These are phyloP conservation scores for Hypsopygia costalis DNA, from an alignment of 2,888 invertebrate genomes.

Conservation along the genomic window DNA sequence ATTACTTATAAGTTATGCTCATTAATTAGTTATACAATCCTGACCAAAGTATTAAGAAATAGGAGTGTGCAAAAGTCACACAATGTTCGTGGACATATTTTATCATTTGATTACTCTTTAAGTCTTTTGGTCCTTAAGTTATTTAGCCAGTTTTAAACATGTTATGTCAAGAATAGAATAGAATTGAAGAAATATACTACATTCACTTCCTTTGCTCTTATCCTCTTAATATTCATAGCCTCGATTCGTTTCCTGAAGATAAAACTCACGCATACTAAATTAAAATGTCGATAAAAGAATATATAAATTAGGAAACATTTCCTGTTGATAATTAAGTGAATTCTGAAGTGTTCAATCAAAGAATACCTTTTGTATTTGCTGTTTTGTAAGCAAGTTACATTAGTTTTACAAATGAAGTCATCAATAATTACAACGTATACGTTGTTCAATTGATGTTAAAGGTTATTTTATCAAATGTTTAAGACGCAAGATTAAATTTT, in stretches of 20 bases:
- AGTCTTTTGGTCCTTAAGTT: too few species aligned
- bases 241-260: constrained; percentile 1
- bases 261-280: neutral
- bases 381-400: neutral
- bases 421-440: neutral
- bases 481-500: too few species aligned
- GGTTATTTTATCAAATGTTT: too few species aligned
- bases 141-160: neutral
- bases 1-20: too few species aligned
- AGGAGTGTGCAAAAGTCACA: too few species aligned
- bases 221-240: neutral
- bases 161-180: neutral
- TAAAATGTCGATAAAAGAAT: constrained; percentile 1
- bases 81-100: too few species aligned
- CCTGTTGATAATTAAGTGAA: neutral
- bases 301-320: neutral
- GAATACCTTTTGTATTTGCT: neutral
- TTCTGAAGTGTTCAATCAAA: neutral
- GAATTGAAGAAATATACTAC: neutral
- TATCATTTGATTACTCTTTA: too few species aligned
- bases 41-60: too few species aligned
- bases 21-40: too few species aligned
- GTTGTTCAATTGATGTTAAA: too few species aligned
- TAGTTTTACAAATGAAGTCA: neutral
- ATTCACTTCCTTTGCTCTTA: neutral